Evolutionary conservation across 2,113 vertebrate genomes (phyloP), one percentile per base, ranked within the genome.

Genomic region (Rafetus swinhoei): DNA sequence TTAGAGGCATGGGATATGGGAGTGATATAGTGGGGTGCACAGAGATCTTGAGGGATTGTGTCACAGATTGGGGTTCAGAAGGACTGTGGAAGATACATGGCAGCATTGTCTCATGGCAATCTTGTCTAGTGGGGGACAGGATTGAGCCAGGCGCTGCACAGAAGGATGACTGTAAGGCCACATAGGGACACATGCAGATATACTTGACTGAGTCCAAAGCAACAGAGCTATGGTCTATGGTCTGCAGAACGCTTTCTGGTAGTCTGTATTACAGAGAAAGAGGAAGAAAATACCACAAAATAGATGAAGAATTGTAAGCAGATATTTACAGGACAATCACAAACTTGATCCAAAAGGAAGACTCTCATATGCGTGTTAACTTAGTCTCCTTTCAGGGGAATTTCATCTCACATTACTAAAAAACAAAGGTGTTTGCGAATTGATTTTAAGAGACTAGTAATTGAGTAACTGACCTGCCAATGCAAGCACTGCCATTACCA

Each of bases 381-480:
- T 29, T 3, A 60, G 59, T 13, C 11, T 62, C 4, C 27, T 62
- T 29, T 11, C 11, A 13, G 59, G 3, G 2, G n/a, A 92, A 82
- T 6, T 90, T 90, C n/a, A 62, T 45, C 59, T 39, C 1, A 10
- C 79, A 87, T 50, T 81, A 74, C 27, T n/a, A 59, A 59, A 80
- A 13, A 84, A 6, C 2, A 35, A 10, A 84, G 69, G 1, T 0
- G 0, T 45, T 13, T 79, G 32, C 2, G 80, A 84, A 87, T 13
- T 29, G 25, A 82, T 19, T 81, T 25, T 35, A 90, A 92, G 91
- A 82, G 27, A 62, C 25, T 62, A 62, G 59, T 6, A 62, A 25
- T 62, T 29, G 25, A 62, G 50, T 0, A 77, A 7, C 2, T 19
- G 15, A 1, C 35, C 88, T 88, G 85, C 52, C 81, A 89, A 14